Conservation (phyloP, 2,113 vertebrate species). For the Acanthisitta chloris region DNA sequence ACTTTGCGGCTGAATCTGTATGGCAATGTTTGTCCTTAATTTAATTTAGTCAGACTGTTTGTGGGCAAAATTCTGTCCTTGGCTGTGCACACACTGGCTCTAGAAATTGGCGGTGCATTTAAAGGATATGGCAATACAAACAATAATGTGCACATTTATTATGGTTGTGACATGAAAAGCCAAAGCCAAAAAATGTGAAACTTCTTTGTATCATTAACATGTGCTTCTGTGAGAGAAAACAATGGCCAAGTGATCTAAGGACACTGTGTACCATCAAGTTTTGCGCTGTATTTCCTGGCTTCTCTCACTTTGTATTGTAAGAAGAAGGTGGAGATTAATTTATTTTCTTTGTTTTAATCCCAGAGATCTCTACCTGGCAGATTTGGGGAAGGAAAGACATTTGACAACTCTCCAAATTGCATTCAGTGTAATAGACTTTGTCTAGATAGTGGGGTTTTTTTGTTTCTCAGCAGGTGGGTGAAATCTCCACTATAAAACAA, state of each 20-base stretch:
- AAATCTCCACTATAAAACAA: not conserved
- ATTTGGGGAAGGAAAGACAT: not conserved
- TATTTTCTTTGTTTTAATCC: slow-evolving; percentile 47
- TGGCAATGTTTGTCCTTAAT: not conserved
- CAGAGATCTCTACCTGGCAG: slow-evolving; percentile 35
- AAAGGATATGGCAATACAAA: slow-evolving; percentile 52
- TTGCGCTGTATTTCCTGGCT: slow-evolving; percentile 42
- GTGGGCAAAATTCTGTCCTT: slow-evolving; percentile 21
- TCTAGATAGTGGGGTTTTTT: not conserved
- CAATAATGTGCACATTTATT: slow-evolving; percentile 45
- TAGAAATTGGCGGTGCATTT: slow-evolving; percentile 11
- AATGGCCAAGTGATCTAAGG: slow-evolving; percentile 51
- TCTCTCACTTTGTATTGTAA: slow-evolving; percentile 60
- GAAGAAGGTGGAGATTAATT: slow-evolving; percentile 17
- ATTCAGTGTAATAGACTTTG: not conserved
- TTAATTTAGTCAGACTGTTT: not conserved
- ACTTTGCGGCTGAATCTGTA: not conserved
- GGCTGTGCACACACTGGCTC: not conserved
- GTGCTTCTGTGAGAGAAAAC: slow-evolving; percentile 38
- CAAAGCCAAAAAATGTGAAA: slow-evolving; percentile 41
- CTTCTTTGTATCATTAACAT: slow-evolving; percentile 49
- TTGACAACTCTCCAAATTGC: not conserved
- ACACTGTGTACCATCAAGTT: slow-evolving; percentile 65
- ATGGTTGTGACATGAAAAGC: slow-evolving; percentile 43
- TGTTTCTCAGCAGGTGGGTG: not conserved